phyloP scores from a whole-genome alignment of 2,113 vertebrate genomes.

The Podarcis muralis region DNA sequence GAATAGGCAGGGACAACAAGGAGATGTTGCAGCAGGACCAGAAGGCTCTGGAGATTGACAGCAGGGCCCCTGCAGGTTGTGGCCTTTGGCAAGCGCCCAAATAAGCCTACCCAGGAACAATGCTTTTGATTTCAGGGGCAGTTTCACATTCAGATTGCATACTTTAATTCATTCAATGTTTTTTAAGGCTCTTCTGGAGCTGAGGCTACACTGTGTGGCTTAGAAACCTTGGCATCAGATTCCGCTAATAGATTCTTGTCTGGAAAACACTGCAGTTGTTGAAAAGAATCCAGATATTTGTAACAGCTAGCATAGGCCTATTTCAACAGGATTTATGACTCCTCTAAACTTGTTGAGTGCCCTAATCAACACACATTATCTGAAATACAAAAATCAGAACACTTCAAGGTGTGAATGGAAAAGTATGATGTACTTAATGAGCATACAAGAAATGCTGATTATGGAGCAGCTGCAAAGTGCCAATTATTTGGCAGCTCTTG shows the following conservation, averaged over 20 bases:
- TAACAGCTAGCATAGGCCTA: background rate
- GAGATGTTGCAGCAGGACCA: background rate
- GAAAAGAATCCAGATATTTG: background rate
- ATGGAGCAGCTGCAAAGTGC: too few species aligned
- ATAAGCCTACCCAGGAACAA: background rate
- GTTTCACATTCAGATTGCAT: background rate
- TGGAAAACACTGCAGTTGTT: background rate
- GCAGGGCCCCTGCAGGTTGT: background rate
- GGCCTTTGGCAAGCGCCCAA: background rate
- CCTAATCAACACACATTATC: background rate
- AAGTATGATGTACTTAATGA: background rate
- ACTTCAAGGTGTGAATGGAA: background rate
- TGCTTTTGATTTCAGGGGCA: background rate
- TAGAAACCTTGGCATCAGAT: background rate
- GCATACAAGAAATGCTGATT: too few species aligned
- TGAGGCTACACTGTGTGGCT: background rate
- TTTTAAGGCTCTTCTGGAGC: background rate
- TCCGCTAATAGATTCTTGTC: background rate
- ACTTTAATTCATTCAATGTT: background rate
- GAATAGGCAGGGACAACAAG: background rate
- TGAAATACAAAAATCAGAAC: background rate
- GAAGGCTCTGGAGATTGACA: background rate
- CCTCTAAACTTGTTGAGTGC: background rate
- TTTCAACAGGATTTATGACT: background rate
- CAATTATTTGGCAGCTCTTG: too few species aligned